Conservation (phyloP, 2,888 invertebrate species). For the Meiosimyza platycephala region DNA sequence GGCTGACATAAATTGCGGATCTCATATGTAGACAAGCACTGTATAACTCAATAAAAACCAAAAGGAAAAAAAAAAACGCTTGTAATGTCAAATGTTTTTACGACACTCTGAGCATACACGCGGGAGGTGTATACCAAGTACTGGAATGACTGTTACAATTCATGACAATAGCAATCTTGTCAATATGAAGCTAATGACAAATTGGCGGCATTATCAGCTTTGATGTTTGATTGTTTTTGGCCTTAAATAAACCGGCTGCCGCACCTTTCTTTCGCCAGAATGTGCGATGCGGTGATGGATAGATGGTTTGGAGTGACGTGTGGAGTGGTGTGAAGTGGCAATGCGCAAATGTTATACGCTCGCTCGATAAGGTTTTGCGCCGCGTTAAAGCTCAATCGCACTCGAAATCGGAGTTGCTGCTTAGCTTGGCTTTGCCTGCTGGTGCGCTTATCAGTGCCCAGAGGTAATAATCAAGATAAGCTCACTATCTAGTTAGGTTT, state of each 20-base stretch:
- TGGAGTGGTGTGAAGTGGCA: background rate
- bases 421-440: background rate
- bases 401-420: too few relatives aligned
- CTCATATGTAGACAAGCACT: too few relatives aligned
- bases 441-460: constrained; percentile 39
- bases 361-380: constrained; percentile 10
- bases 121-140: too few relatives aligned
- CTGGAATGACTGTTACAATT: constrained; percentile 17
- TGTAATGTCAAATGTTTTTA: too few relatives aligned
- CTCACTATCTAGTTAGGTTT: constrained; percentile 41
- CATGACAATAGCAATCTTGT: constrained; percentile 57
- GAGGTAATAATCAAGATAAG: constrained; percentile 45
- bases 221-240: constrained; percentile 64
- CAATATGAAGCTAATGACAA: constrained; percentile 65
- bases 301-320: constrained; percentile 18
- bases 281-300: background rate
- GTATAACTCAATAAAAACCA: too few relatives aligned
- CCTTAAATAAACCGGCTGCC: constrained; percentile 62
- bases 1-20: too few relatives aligned
- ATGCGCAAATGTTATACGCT: constrained; percentile 19
- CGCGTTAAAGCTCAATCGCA: constrained; percentile 14
- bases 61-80: too few relatives aligned
- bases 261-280: constrained; percentile 49
- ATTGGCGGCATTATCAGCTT: constrained; percentile 64
- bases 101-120: too few relatives aligned